Conservation (phyloP, 2,113 vertebrate genomes). For the Geococcyx californianus region DNA sequence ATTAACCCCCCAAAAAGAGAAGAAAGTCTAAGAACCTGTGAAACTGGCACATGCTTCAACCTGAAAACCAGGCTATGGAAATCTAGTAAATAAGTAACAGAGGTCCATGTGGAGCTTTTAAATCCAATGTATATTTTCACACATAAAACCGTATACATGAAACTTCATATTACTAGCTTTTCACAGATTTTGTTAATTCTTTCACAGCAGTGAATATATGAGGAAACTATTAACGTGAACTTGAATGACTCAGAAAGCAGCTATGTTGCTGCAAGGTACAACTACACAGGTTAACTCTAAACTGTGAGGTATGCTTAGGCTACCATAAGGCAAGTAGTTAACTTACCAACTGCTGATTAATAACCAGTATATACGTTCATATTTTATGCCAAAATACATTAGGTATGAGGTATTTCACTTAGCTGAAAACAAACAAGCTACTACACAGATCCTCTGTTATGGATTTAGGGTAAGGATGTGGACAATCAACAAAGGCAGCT, state of each 20-base stretch:
- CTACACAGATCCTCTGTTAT: not conserved
- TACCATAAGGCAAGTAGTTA: not conserved
- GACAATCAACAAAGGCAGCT: not conserved
- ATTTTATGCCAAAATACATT: not conserved
- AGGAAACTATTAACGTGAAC: not conserved
- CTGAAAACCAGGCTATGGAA: not conserved
- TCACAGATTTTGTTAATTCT: not conserved
- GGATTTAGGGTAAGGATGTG: not conserved
- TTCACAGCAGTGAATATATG: not conserved
- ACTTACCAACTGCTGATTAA: not conserved
- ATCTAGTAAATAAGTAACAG: not conserved
- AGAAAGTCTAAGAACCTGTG: not conserved
- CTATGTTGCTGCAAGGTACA: not conserved
- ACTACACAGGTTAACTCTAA: not conserved
- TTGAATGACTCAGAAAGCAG: not conserved
- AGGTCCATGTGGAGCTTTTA: not conserved
- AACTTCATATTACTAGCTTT: not conserved
- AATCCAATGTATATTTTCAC: not conserved
- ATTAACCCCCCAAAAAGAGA: not conserved
- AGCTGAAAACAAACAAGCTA: not conserved
- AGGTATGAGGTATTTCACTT: not conserved
- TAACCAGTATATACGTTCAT: not conserved
- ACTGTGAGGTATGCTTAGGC: not conserved
- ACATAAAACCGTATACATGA: not conserved
- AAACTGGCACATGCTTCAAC: not conserved